Percentiles rank a stretch among this genome's conserved stretches.
These are phyloP conservation scores for Beris chalybata DNA, from an alignment of 2,888 invertebrate genomes.

Conservation along the genomic window DNA sequence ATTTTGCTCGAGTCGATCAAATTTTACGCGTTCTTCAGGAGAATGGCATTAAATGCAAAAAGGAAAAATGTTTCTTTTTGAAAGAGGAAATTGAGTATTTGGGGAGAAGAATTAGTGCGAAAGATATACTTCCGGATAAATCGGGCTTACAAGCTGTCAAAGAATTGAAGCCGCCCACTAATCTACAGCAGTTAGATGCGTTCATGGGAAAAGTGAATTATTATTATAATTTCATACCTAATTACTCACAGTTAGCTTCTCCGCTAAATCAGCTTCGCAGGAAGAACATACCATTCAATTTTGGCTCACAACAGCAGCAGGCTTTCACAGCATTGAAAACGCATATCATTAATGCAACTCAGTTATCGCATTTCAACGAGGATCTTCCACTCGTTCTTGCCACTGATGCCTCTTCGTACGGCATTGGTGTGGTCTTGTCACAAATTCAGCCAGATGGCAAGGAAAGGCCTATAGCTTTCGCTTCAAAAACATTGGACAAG, in stretches of 20 bases:
- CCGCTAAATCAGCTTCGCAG: no score
- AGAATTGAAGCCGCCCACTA: neutral
- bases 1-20: neutral
- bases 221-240: conserved; percentile 37
- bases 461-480: no score
- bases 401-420: no score
- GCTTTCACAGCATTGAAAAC: neutral
- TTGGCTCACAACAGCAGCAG: neutral
- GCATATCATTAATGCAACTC: neutral
- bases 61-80: conserved; percentile 43
- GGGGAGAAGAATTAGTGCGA: conserved; percentile 30
- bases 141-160: no score
- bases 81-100: conserved; percentile 40
- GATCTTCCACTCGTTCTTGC: no score
- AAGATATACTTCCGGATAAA: no score
- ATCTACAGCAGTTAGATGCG: conserved; percentile 27
- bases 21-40: conserved; percentile 31
- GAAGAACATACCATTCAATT: neutral
- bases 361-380: no score
- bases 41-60: conserved; percentile 38
- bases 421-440: no score
- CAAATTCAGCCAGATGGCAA: no score
- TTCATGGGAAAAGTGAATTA: conserved; percentile 40
- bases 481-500: no score
- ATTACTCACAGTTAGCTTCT: conserved; percentile 31